These are phyloP conservation scores for Dione vanillae DNA, from an alignment of 2,888 invertebrate species.

Conservation along the genomic window DNA sequence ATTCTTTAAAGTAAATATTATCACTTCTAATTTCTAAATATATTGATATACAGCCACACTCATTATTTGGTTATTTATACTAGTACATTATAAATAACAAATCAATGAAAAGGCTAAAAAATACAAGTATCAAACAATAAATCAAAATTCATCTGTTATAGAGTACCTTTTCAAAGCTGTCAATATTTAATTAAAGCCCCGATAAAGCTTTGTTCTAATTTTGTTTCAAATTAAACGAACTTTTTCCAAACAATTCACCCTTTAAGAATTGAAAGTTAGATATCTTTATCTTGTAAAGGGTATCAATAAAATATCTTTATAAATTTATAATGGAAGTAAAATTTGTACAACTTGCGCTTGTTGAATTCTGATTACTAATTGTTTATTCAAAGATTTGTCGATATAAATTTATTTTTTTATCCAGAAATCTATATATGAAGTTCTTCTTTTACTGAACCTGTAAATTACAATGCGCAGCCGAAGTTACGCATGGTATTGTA, in stretches of 20 bases:
- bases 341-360: not conserved
- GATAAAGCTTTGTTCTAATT: slow-evolving; percentile 20
- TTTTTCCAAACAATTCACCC: slow-evolving; percentile 12
- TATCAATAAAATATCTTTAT: slow-evolving; percentile 7
- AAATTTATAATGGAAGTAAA: not conserved
- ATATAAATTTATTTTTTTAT: too few relatives aligned
- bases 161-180: slow-evolving; percentile 9
- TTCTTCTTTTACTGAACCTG: too few relatives aligned
- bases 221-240: slow-evolving; percentile 9
- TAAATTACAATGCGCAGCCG: too few relatives aligned
- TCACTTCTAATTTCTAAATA: too few relatives aligned
- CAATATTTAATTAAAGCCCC: slow-evolving; percentile 22
- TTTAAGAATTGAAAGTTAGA: slow-evolving; percentile 3
- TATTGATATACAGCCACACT: too few relatives aligned
- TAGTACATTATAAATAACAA: not conserved
- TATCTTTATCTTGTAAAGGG: too few relatives aligned
- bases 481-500: too few relatives aligned
- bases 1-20: too few relatives aligned
- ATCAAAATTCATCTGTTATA: slow-evolving; percentile 13
- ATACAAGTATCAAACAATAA: slow-evolving; percentile 1
- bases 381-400: too few relatives aligned
- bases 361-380: not conserved
- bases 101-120: slow-evolving; percentile 2
- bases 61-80: too few relatives aligned
- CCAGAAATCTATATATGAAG: too few relatives aligned